A percentile compares a stretch with the other conserved stretches of the same genome.
These are phyloP conservation scores for Troides oblongomaculatus DNA, from an alignment of 2,888 invertebrate genomes.

Conservation along the genomic window DNA sequence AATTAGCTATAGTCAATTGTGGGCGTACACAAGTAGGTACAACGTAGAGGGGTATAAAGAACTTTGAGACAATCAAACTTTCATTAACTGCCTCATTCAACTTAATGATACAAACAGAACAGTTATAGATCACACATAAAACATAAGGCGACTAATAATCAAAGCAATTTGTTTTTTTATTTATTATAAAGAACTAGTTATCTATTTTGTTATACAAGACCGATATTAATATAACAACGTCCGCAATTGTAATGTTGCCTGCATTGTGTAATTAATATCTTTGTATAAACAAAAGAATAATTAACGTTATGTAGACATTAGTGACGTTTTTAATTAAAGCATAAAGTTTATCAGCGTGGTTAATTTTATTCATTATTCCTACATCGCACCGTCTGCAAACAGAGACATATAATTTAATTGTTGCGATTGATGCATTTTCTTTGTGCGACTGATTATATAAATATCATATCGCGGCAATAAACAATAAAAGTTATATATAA, in stretches of 20 bases:
- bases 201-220: constrained; percentile 5
- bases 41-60: constrained; percentile 5
- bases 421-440: constrained; percentile 2
- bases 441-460: not conserved
- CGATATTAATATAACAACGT: constrained; percentile 4
- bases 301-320: constrained; percentile 5
- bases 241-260: not conserved
- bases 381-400: constrained; percentile 6
- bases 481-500: not conserved
- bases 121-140: constrained; percentile 7
- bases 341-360: constrained; percentile 11
- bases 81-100: not conserved
- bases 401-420: constrained; percentile 20
- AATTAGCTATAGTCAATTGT: constrained; percentile 10
- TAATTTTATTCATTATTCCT: constrained; percentile 8
- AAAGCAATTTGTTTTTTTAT: constrained; percentile 6
- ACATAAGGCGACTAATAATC: not conserved
- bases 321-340: constrained; percentile 18
- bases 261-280: constrained; percentile 6
- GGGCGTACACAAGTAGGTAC: not conserved
- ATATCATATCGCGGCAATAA: not conserved
- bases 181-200: constrained; percentile 3
- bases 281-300: constrained; percentile 10
- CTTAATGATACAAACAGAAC: constrained; percentile 15
- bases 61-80: constrained; percentile 3